A percentile compares a stretch with the other conserved stretches of the same genome.
Evolutionary conservation across 2,113 vertebrate genomes (phyloP).

Genomic region (Entomyzon cyanotis): DNA sequence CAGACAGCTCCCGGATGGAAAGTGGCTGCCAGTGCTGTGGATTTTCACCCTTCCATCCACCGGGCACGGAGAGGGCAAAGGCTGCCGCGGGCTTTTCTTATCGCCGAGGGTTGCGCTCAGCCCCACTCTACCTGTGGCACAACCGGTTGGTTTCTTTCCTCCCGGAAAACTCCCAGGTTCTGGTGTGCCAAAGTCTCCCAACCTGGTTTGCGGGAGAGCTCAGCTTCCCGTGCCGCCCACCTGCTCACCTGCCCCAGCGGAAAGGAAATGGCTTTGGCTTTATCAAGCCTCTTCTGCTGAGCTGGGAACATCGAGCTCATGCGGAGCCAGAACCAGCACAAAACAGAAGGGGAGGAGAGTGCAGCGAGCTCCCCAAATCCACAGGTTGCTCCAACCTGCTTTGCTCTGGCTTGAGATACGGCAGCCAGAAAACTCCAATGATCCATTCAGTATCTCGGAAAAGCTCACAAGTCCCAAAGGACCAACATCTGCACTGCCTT

Average conservation of each 20-base stretch:
- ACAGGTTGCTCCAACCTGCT: neutral
- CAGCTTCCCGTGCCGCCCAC: accelerated
- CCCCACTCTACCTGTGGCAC: neutral
- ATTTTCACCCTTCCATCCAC: neutral
- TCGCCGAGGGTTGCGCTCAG: neutral
- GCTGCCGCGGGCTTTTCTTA: neutral
- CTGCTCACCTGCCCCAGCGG: neutral
- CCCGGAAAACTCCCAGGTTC: neutral
- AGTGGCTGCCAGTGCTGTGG: neutral
- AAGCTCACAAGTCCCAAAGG: neutral
- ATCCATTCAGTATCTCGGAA: neutral
- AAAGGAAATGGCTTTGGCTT: neutral
- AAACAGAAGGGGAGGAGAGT: neutral
- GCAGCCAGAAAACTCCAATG: neutral
- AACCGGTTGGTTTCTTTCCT: neutral
- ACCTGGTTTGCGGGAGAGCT: neutral
- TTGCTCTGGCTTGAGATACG: neutral
- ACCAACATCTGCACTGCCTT: neutral
- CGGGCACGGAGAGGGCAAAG: neutral
- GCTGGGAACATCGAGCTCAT: accelerated
- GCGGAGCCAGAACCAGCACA: neutral
- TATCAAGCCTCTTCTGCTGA: neutral
- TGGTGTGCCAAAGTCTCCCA: accelerated
- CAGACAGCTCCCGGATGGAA: neutral
- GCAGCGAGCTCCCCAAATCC: neutral